phyloP scores from a whole-genome alignment of 2,888 invertebrate species.

The Mellilla xanthometata region DNA sequence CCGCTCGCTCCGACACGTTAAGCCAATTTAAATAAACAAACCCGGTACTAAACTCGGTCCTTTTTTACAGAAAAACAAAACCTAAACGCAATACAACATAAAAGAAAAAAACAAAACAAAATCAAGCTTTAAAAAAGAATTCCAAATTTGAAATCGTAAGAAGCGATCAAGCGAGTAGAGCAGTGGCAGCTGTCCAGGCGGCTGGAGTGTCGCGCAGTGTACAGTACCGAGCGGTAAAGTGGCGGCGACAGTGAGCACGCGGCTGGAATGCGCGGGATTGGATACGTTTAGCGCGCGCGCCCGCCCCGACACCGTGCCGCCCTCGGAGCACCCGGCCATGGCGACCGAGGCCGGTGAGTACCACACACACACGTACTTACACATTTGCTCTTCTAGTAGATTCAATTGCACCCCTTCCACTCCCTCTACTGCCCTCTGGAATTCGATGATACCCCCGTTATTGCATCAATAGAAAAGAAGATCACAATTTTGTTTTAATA shows the following conservation, averaged over 20 bases:
- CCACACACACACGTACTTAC: conserved; percentile 3
- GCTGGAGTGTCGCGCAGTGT: conserved; percentile 31
- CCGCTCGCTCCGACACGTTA: conserved; percentile 40
- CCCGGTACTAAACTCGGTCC: conserved; percentile 23
- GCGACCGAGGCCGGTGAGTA: conserved; percentile 78
- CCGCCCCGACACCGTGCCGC: conserved; percentile 77
- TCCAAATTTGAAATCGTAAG: conserved; percentile 26
- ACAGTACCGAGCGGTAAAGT: conserved; percentile 63
- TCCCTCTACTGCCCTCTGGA: too few relatives aligned
- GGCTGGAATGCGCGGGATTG: conserved; percentile 78
- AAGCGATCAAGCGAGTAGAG: conserved; percentile 15
- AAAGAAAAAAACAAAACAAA: conserved; percentile 34
- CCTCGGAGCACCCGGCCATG: conserved; percentile 78
- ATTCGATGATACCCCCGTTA: too few relatives aligned
- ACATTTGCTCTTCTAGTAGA: neutral
- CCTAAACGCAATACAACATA: conserved; percentile 45
- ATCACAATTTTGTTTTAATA: too few relatives aligned
- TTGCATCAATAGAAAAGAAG: too few relatives aligned
- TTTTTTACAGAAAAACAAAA: conserved; percentile 50
- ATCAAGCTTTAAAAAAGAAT: conserved; percentile 50
- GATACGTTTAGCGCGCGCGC: conserved; percentile 73
- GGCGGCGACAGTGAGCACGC: conserved; percentile 69
- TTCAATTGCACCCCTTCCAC: too few relatives aligned
- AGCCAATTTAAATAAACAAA: neutral
- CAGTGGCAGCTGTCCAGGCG: conserved; percentile 33